Base-by-base conservation (phyloP, 1,140 invertebrate species). In the Atta colombica region DNA sequence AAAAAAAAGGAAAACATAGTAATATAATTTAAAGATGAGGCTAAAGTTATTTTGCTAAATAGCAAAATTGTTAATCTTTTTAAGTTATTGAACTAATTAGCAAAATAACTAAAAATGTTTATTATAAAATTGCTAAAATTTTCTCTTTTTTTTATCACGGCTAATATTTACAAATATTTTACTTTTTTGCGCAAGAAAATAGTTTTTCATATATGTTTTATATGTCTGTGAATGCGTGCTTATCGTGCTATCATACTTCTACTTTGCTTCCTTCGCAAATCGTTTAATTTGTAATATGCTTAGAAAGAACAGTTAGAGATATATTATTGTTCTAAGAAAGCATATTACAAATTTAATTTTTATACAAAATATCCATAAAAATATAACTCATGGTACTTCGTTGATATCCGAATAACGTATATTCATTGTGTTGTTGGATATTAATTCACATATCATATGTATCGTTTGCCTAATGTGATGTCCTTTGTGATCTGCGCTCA, bases 401-500 rank as follows among this genome's bases (percentile, higher is more conserved):
- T 82, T 39, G 21, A 63, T 18, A 55, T 61, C 0, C 12, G 10
- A 53, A 31, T 18, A 74, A 84, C 25, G 2, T 31, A 63, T 45
- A 63, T 14, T n/a, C 25, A 78, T 55, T 77, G 51, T 78, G n/a
- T 58, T 25, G 25, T 85, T 61, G 35, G 5, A 58, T 35, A 51
- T 69, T 86, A 86, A 61, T 77, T 49, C 85, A 77, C 82, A 58
- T 60, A 72, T 81, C 31, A 8, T 69, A 25, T 51, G 66, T 69
- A 69, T 1, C 39, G 21, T 69, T 69, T 51, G 84, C 58, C 93
- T 94, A 94, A 94, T 87, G 91, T 94, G 92, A 91, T 91, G 92
- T 94, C 91, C 90, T 94, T 89, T 93, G 89, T 95, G 94, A 95
- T 94, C 90, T 94, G 91, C 92, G 92, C 92, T 89, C 95, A 94